These are phyloP conservation scores for Baryphthengus martii DNA, from an alignment of 2,113 vertebrate species.

Conservation along the genomic window DNA sequence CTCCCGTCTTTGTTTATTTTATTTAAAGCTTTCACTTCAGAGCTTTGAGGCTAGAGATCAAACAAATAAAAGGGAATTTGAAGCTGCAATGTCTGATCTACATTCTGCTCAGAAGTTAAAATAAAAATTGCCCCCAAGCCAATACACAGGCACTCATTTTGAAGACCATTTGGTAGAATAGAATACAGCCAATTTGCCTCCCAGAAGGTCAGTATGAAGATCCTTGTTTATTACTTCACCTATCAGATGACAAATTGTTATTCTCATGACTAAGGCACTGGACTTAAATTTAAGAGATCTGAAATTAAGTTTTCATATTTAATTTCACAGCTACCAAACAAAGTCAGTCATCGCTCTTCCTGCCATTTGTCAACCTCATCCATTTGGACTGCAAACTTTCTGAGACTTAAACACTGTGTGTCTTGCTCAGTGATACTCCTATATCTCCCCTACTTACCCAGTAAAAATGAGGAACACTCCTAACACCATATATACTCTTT, in stretches of 20 bases:
- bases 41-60: constrained; percentile 52
- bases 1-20: constrained; percentile 49
- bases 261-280: neutral
- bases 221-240: neutral
- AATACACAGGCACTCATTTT: neutral
- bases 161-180: neutral
- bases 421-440: neutral
- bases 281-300: neutral
- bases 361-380: neutral
- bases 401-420: neutral
- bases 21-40: constrained; percentile 43
- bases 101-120: constrained; percentile 26
- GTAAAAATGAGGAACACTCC: neutral
- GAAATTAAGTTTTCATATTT: neutral
- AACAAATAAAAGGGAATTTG: constrained; percentile 48
- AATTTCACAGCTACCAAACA: neutral
- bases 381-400: neutral
- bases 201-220: neutral
- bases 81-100: constrained; percentile 23
- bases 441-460: too few relatives aligned
- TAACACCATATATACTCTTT: neutral
- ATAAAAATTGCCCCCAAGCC: constrained; percentile 21
- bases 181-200: neutral
- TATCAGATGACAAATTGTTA: neutral
- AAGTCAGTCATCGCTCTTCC: neutral